Evolutionary conservation across 2,888 invertebrate species (phyloP), one percentile per base, ranked within the genome.

Genomic region (Leptinotarsa juncta): DNA sequence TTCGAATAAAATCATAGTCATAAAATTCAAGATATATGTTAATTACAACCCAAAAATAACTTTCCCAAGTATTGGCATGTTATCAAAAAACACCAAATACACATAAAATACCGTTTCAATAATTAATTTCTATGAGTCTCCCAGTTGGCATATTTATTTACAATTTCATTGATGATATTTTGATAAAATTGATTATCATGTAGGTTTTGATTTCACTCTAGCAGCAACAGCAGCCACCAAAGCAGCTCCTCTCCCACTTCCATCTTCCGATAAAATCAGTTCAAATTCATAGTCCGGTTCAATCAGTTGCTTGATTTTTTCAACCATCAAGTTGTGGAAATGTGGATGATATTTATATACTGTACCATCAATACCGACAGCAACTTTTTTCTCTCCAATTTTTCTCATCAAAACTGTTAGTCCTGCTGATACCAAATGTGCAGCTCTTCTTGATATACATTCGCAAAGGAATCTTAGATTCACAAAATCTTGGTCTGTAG

Each of bases 291-390:
- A 91, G 81, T 73, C 78, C 16, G 81, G 80, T 62, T 79, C 73
- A 18, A 76, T 50, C 20, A 81, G 20, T 57, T 80, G 78, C 50
- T 70, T 72, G 67, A 81, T 77, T 71, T 81, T 80, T 49, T 76
- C 76, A 70, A 78, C 77, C 76, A 80, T 78, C 48, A 77, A 26
- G 49, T 79, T 73, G 60, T 80, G 90, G 92, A 98, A 98, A 89
- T 96, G 95, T 7, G 98, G 98, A 89, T 99, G 98, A 91, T 95
- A 98, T 83, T 98, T 93, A 90, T 98, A 99, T 18, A 99, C 96
- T 76, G 97, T 97, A 79, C 98, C 98, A 88, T 99, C 99, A 84
- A 99, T 96, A 79, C 97, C 99, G 71, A 99, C 95, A 7, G 97
- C 97, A 74, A 97, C 96, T 81, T 92, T 91, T 48, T 95, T 93